Base-by-base conservation (phyloP, 1,140 invertebrate genomes). In the Halesus radiatus region DNA sequence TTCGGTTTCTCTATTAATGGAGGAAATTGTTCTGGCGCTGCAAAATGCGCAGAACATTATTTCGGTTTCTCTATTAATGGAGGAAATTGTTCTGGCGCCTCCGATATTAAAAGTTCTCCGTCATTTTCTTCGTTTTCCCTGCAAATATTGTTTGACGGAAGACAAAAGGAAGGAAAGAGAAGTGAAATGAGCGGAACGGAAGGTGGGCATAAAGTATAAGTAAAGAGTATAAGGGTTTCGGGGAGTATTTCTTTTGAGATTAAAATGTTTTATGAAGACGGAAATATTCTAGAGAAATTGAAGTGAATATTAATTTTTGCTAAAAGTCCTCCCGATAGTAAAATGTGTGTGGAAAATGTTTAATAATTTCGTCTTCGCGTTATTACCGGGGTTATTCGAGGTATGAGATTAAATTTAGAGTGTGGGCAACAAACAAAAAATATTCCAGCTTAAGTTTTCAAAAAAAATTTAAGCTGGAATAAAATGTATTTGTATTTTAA, bases 91-190 rank as follows among this genome's bases (percentile, higher is more conserved):
- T 13, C 37, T 32, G 22, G 23, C 62, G 62, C 16, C 29, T 32
- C 62, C 22, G 16, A 66, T 66, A 66, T 66, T 72, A 72, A 53
- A 72, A 53, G 18, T 72, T 50, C 68, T 72, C 16, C 37, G n/a
- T 52, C 68, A 72, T 50, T 20, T 45, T 70, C 45, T 50, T 29
- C 26, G 56, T 29, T 26, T 29, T 16, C 13, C 8, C 62, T 29
- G 26, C 23, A 74, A 74, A 74, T 56, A 56, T 74, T 74, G 53
- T 74, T 74, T 74, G 72, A 56, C 45, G 23, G 72, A 74, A 53
- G 72, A 74, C 50, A 74, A 54, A 29, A 53, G 72, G 50, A 72
- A 72, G 20, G 68, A 22, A 52, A 72, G 22, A 72, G 16, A 72
- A 74, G 26, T 15, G 37, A 26, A 56, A 56, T 13, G 10, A 54